A percentile compares a stretch with the other conserved stretches of the same genome.
Evolutionary conservation across 2,888 invertebrate genomes (phyloP).

Genomic region (Drosophila seclusa): DNA sequence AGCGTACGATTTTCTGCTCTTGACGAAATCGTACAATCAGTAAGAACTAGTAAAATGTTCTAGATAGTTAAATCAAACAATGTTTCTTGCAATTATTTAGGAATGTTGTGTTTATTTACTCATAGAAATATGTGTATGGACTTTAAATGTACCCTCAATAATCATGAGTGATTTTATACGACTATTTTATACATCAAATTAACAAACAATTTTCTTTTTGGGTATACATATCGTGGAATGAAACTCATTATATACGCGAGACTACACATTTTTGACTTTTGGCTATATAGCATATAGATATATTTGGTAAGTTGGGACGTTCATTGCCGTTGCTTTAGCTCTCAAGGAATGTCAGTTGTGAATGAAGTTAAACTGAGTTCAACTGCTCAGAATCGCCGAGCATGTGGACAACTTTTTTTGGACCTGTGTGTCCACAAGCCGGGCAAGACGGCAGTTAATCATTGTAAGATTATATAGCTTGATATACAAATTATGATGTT

Average conservation of each 20-base stretch:
- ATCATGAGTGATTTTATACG: conserved; percentile 44
- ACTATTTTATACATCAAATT: conserved; percentile 56
- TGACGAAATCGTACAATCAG: not conserved
- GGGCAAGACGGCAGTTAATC: conserved; percentile 72
- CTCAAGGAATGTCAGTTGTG: conserved; percentile 51
- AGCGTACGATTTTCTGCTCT: too few species aligned
- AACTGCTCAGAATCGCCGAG: conserved; percentile 67
- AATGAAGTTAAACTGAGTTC: conserved; percentile 8
- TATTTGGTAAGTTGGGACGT: conserved; percentile 76
- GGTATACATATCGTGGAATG: conserved; percentile 29
- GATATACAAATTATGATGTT: conserved; percentile 10
- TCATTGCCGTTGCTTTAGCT: conserved; percentile 41
- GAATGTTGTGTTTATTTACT: conserved; percentile 35
- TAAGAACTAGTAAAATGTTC: not conserved
- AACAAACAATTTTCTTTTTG: conserved; percentile 37
- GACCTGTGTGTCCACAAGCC: conserved; percentile 67
- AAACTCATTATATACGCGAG: conserved; percentile 21
- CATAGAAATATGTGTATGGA: conserved; percentile 23
- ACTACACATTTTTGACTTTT: conserved; percentile 59
- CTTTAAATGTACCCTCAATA: conserved; percentile 46
- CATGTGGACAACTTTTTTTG: conserved; percentile 60
- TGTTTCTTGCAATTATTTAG: conserved; percentile 1
- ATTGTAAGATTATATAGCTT: not conserved
- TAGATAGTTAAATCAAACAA: not conserved
- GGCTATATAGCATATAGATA: conserved; percentile 55